Base-by-base conservation (phyloP, 2,797 vertebrate species). In the Halcyon smyrnensis region DNA sequence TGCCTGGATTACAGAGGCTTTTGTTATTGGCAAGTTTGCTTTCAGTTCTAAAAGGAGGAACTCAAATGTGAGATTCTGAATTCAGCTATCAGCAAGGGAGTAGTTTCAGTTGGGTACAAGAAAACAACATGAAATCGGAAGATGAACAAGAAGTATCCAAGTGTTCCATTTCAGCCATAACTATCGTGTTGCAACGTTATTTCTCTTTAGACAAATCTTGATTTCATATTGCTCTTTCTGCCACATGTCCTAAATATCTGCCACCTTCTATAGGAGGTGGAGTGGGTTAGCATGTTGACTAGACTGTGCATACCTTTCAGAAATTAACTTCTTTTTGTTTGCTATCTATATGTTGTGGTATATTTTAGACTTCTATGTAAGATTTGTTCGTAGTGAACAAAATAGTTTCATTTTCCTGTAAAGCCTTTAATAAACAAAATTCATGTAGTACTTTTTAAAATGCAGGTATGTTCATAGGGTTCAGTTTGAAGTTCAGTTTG, bases 261-360 rank as follows among this genome's bases (percentile, higher is more conserved):
- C 7, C 6, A 9, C 9, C 6, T 89, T 67, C 19, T 70, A 3
- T 5, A 36, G 37, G 27, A 21, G 18, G 2, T 24, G 19, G 27
- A 36, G 9, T 37, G 15, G 25, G 70, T 84, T 45, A 37, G 17
- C 11, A 5, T 27, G n/a, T 85, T 50, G 30, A 62, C 12, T 79
- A 24, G 20, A 20, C 39, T 37, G 7, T 21, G 14, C 1, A 0
- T 30, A 18, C 1, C 3, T 10, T 62, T 64, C 8, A 69, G 48
- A 88, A 92, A 63, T 32, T 37, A 65, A 27, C 8, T 24, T 73
- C 36, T 21, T 45, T 11, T 56, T 5, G 7, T 30, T 91, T 91
- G 7, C 24, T 20, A 7, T 69, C 6, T 39, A 1, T 14, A 77
- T 79, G 17, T 51, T 77, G 4, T 3, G 1, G 21, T 57, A 39